Evolutionary conservation across 2,888 invertebrate genomes (phyloP).

Genomic region (Apamea epomidion): DNA sequence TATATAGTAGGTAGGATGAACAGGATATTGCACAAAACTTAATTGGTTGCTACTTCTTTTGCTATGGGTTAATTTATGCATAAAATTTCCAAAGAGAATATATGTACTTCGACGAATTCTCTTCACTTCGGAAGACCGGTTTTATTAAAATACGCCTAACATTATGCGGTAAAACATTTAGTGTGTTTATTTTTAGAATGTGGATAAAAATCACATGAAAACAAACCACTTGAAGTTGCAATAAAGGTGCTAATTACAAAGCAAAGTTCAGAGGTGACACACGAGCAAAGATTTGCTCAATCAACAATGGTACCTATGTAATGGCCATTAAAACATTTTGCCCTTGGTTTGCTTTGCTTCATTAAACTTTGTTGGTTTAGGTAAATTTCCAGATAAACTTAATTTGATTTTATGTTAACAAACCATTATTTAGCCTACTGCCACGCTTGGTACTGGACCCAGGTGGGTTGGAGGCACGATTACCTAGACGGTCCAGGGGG

Average conservation of each 20-base stretch:
- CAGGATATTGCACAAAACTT: not conserved
- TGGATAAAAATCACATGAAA: not conserved
- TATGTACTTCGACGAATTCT: not conserved
- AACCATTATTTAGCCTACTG: not conserved
- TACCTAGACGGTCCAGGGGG: not conserved
- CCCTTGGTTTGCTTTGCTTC: not conserved
- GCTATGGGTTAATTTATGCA: not conserved
- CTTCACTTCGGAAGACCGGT: not conserved
- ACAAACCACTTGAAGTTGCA: not conserved
- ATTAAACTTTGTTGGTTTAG: not conserved
- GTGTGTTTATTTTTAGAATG: conserved; percentile 7
- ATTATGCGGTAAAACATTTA: not conserved
- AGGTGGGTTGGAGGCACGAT: not conserved
- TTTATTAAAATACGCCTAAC: not conserved
- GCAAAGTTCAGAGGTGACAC: conserved; percentile 11
- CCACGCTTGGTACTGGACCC: not conserved
- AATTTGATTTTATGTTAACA: not conserved
- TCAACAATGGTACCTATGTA: not conserved
- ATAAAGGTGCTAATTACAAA: not conserved
- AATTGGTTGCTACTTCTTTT: not conserved
- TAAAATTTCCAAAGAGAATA: not conserved
- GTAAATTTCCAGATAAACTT: not conserved
- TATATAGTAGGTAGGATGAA: not conserved
- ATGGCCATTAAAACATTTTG: not conserved
- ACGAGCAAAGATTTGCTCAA: not conserved